These are phyloP conservation scores for Catharus minimus DNA, from an alignment of 2,113 vertebrate genomes.

Conservation along the genomic window DNA sequence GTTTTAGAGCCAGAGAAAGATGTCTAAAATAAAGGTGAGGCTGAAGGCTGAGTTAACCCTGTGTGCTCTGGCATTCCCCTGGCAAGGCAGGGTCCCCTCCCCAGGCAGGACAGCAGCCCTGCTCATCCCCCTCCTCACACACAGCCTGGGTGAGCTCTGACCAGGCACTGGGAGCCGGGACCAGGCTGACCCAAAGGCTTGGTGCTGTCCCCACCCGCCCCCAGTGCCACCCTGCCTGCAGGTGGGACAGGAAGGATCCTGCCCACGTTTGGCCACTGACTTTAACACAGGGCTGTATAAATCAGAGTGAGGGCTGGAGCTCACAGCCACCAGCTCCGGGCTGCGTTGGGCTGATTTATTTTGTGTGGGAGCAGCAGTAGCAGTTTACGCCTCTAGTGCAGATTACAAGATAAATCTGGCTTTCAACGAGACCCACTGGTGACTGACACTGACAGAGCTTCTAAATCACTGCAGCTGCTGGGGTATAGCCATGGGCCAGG, in stretches of 20 bases:
- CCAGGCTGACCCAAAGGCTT: not conserved
- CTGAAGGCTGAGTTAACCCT: not conserved
- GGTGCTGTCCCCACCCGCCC: not conserved
- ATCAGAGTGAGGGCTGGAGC: not conserved
- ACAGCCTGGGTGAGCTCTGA: accelerated
- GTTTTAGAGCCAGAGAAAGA: not conserved
- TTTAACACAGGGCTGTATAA: not conserved
- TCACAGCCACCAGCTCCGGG: not conserved
- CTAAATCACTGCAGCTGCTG: not conserved
- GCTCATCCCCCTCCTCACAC: not conserved
- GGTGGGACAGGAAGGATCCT: not conserved
- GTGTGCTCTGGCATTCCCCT: accelerated
- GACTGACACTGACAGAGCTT: conserved; percentile 50
- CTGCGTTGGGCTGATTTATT: conserved; percentile 42
- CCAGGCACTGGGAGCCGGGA: too few relatives aligned
- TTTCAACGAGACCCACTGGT: conserved; percentile 34
- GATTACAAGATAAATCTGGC: conserved; percentile 63
- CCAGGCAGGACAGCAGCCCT: accelerated
- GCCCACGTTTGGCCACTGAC: not conserved
- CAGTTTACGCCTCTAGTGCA: conserved; percentile 31
- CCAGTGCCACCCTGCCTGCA: not conserved
- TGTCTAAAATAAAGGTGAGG: not conserved
- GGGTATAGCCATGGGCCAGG: not conserved
- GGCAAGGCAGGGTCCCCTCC: not conserved
- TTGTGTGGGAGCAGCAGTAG: conserved; percentile 32